phyloP scores from a whole-genome alignment of 30 jellyfish, hydroid and myxozoan genomes.

The Mastigias papua region DNA sequence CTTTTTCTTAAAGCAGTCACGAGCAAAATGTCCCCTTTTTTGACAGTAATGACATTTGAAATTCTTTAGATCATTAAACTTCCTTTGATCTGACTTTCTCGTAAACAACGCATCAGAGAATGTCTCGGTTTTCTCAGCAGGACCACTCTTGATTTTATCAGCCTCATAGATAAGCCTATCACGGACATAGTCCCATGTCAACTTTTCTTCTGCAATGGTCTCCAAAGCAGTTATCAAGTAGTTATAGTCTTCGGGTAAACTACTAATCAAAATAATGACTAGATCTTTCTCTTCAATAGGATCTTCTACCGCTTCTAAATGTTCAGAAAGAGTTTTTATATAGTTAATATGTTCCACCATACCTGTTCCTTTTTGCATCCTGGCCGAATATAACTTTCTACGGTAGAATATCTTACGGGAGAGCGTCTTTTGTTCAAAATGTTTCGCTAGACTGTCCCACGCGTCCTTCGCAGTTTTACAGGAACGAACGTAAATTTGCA shows the following conservation, averaged over 20 bases:
- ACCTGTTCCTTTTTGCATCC: slow-evolving; percentile 45
- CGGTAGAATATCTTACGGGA: slow-evolving; percentile 33
- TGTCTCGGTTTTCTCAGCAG: background rate
- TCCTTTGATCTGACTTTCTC: background rate
- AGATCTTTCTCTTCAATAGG: slow-evolving; percentile 43
- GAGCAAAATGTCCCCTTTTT: slow-evolving; percentile 48
- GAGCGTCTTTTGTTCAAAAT: slow-evolving; percentile 52
- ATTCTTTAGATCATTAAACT: background rate
- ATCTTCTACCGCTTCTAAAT: slow-evolving; percentile 62
- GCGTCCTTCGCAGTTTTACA: slow-evolving; percentile 56
- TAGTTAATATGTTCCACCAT: slow-evolving; percentile 55
- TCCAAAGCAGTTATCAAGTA: slow-evolving; percentile 58
- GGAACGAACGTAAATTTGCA: slow-evolving; percentile 58
- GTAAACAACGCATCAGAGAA: background rate
- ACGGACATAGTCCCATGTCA: slow-evolving; percentile 60
- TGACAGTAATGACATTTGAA: slow-evolving; percentile 54
- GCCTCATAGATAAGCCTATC: slow-evolving; percentile 28
- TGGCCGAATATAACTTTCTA: slow-evolving; percentile 39
- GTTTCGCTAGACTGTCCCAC: slow-evolving; percentile 50
- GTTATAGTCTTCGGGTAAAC: slow-evolving; percentile 73
- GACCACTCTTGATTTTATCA: slow-evolving; percentile 25
- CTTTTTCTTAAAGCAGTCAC: slow-evolving; percentile 50
- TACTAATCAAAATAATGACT: slow-evolving; percentile 41
- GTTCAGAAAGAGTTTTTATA: slow-evolving; percentile 43
- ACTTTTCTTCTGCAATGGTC: slow-evolving; percentile 50